Conservation (phyloP, 2,888 invertebrate species). For the Selenia dentaria region DNA sequence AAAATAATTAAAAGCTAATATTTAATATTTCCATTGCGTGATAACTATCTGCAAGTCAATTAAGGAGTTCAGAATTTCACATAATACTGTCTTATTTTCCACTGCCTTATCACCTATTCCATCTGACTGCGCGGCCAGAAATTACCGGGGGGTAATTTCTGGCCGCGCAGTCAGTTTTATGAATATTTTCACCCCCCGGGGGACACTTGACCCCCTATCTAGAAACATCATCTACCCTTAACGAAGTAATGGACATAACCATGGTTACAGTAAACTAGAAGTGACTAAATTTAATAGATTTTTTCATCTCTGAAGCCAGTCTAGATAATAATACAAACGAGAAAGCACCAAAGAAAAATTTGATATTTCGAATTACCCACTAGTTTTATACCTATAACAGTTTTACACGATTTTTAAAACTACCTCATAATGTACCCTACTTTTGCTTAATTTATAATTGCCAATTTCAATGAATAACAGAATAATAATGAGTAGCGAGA, state of each 20-base stretch:
- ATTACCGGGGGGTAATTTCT: too few species aligned
- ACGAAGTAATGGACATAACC: constrained; percentile 71
- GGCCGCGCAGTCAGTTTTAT: constrained; percentile 80
- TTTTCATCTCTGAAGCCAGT: too few species aligned
- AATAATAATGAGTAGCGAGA: too few species aligned
- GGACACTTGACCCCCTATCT: constrained; percentile 83
- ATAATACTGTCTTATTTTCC: constrained; percentile 81
- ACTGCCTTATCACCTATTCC: constrained; percentile 70
- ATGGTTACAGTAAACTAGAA: constrained; percentile 42
- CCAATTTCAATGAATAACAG: too few species aligned
- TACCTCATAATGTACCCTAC: too few species aligned
- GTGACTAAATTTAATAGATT: constrained; percentile 30
- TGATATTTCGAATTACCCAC: too few species aligned
- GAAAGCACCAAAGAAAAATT: too few species aligned
- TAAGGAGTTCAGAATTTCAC: constrained; percentile 75
- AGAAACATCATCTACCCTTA: constrained; percentile 82
- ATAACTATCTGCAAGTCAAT: constrained; percentile 76
- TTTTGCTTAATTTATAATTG: too few species aligned
- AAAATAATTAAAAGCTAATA: constrained; percentile 74
- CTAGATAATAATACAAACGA: too few species aligned
- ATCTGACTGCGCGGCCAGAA: constrained; percentile 79
- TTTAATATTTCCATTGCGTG: constrained; percentile 61
- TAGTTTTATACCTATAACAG: too few species aligned
- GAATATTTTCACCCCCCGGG: constrained; percentile 78
- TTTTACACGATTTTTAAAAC: too few species aligned